Evolutionary conservation across 2,888 invertebrate species (phyloP).

Genomic region (Diaprepes abbreviatus): DNA sequence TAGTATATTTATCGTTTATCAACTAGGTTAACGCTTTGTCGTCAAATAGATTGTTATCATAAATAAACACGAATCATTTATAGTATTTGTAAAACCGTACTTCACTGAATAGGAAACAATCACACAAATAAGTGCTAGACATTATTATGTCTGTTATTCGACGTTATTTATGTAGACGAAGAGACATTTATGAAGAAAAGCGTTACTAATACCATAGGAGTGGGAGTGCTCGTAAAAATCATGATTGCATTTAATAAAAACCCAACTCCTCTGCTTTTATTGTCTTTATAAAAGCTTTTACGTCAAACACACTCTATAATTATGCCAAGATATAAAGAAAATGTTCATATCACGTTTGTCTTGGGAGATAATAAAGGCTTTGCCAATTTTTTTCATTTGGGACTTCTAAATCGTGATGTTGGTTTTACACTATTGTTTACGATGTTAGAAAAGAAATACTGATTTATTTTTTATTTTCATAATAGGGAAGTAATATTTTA

Average conservation of each 20-base stretch:
- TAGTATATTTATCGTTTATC: too few species aligned
- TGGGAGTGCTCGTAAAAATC: slow-evolving; percentile 22
- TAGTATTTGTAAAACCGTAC: too few species aligned
- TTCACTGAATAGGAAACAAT: too few species aligned
- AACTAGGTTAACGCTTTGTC: too few species aligned
- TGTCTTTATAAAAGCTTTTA: slow-evolving; percentile 26
- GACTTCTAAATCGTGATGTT: slow-evolving; percentile 11
- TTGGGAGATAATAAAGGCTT: slow-evolving; percentile 24
- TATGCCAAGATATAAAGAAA: slow-evolving; percentile 25
- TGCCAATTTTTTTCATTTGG: background rate
- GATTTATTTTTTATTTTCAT: slow-evolving; percentile 6
- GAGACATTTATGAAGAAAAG: background rate
- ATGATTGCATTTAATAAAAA: slow-evolving; percentile 13
- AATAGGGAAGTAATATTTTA: background rate
- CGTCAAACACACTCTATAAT: slow-evolving; percentile 29
- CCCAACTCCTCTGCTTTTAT: slow-evolving; percentile 30
- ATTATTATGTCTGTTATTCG: background rate
- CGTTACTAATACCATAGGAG: slow-evolving; percentile 3
- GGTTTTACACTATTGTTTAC: slow-evolving; percentile 10
- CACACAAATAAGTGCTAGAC: background rate
- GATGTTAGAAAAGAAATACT: background rate
- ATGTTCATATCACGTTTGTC: slow-evolving; percentile 25
- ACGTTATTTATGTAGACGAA: background rate
- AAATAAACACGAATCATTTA: too few species aligned
- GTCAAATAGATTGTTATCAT: too few species aligned